Evolutionary conservation across 2,888 invertebrate species (phyloP), one percentile per base, ranked within the genome.

Genomic region (Orthosia incerta): DNA sequence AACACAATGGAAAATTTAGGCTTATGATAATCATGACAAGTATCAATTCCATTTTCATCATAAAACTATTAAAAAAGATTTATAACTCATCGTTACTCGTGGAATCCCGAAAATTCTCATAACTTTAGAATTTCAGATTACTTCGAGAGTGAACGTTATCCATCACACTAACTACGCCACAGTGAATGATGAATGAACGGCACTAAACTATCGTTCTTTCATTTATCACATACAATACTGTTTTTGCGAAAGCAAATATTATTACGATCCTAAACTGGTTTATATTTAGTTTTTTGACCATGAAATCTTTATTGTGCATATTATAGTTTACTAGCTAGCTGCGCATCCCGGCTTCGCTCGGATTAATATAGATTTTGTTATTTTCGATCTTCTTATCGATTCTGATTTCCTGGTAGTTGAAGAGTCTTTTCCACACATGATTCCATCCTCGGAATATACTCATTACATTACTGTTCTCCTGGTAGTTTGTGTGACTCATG

Each of bases 181-280:
- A 13, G 11, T 59, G 65, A 81, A 81, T 78, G 66, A 75, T 59
- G 62, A 67, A 78, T 76, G 63, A 67, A 66, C 11, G 45, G 18
- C 50, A 23, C 45, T 59, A 23, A 45, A 26, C 18, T 50, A 53
- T 59, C n/a, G n/a, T 31, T 59, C 63, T 63, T 74, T 76, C 57
- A 53, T 72, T 76, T 39, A 60, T 66, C n/a, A 20, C n/a, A 50
- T 1, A 26, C 11, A 57, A 55, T 2, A 57, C 12, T 39, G 23
- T 48, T 61, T 50, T 50, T 70, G 48, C 51, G 11, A 13, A 61
- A 56, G 7, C 18, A 23, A 31, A 77, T n/a, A 50, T 46, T 18
- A 50, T 46, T 5, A 46, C 1, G 15, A 12, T 55, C 16, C 13
- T 26, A 18, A 12, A 16, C 12, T 50, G 2, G 7, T 5, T 26